These are phyloP conservation scores for Exaiptasia diaphana DNA, from an alignment of 64 coral and sea anemone species.

Conservation along the genomic window DNA sequence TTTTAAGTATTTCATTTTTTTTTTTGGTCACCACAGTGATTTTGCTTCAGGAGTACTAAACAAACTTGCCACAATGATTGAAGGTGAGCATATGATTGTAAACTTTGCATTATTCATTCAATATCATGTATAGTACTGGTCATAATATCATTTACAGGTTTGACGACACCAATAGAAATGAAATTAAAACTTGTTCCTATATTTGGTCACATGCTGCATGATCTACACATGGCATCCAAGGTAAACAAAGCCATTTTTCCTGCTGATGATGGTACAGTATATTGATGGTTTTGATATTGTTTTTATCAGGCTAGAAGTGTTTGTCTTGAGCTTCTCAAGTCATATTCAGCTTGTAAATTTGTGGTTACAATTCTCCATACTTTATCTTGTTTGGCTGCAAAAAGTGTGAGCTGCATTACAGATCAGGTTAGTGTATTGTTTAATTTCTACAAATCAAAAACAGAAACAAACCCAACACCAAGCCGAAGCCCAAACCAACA, in stretches of 20 bases:
- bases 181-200: conserved; percentile 91
- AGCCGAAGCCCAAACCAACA: too few relatives aligned
- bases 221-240: conserved; percentile 73
- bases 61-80: conserved; percentile 85
- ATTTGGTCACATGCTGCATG: conserved; percentile 91
- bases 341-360: conserved; percentile 77
- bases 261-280: too few relatives aligned
- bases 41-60: conserved; percentile 95
- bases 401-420: conserved; percentile 73
- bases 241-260: conserved; percentile 45
- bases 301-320: conserved; percentile 64
- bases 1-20: not conserved
- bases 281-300: too few relatives aligned
- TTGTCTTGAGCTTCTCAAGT: conserved; percentile 59
- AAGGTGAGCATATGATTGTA: conserved; percentile 58
- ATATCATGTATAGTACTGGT: not conserved
- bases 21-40: conserved; percentile 17
- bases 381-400: conserved; percentile 72
- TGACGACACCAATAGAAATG: conserved; percentile 90
- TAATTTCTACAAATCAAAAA: too few relatives aligned
- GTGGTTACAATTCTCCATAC: conserved; percentile 85
- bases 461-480: too few relatives aligned
- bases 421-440: conserved; percentile 68
- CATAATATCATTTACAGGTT: conserved; percentile 45
- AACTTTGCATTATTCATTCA: not conserved